Evolutionary conservation across 92 coral and sea anemone genomes (phyloP).

Genomic region (Heliopora coerulea): DNA sequence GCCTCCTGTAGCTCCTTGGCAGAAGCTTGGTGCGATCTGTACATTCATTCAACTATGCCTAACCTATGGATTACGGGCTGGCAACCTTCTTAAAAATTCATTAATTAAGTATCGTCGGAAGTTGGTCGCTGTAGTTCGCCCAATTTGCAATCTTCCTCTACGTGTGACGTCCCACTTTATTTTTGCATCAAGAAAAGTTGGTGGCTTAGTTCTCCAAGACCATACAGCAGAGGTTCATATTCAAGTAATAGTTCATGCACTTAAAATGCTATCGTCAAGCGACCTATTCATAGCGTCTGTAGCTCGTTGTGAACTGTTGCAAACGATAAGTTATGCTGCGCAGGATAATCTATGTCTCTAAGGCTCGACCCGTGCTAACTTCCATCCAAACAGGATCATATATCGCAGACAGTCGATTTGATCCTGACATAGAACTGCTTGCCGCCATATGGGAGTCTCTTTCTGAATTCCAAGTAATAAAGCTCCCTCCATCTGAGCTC

Average conservation of each 20-base stretch:
- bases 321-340: too few relatives aligned
- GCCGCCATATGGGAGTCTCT: too few relatives aligned
- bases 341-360: too few relatives aligned
- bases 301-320: not conserved
- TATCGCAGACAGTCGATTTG: too few relatives aligned
- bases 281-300: not conserved
- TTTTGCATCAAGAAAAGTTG: not conserved
- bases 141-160: not conserved
- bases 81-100: not conserved
- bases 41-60: constrained; percentile 9
- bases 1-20: constrained; percentile 12
- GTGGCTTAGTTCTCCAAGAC: constrained; percentile 2
- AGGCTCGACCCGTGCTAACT: too few relatives aligned
- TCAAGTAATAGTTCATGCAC: not conserved
- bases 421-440: too few relatives aligned
- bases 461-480: too few relatives aligned
- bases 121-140: not conserved
- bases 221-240: not conserved
- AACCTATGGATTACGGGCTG: constrained; percentile 13
- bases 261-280: not conserved
- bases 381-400: too few relatives aligned
- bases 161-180: not conserved
- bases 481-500: too few relatives aligned
- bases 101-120: not conserved
- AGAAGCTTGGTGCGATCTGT: constrained; percentile 3